These are phyloP conservation scores for Carcharodon carcharias DNA, from an alignment of 2,797 vertebrate genomes.

Conservation along the genomic window DNA sequence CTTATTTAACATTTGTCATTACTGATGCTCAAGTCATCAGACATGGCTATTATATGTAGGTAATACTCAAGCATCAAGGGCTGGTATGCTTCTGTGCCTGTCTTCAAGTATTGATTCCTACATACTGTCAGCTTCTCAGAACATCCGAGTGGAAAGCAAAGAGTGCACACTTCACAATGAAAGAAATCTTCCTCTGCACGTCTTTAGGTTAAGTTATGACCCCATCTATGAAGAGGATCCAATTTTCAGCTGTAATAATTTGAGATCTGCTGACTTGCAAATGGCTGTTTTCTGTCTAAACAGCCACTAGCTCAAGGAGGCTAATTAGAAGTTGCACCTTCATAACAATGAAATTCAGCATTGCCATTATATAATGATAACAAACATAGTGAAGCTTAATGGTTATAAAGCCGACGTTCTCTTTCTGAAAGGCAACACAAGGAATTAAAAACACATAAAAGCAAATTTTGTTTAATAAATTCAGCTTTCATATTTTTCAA, in stretches of 20 bases:
- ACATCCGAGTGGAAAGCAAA: not conserved
- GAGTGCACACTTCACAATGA: not conserved
- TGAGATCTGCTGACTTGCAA: constrained; percentile 1
- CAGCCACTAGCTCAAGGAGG: not conserved
- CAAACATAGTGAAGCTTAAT: not conserved
- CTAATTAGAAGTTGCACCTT: not conserved
- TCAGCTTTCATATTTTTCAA: not conserved
- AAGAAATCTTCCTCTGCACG: not conserved
- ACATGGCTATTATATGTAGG: not conserved
- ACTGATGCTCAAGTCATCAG: not conserved
- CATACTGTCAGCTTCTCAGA: constrained; percentile 12
- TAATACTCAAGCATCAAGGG: not conserved
- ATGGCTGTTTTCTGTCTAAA: not conserved
- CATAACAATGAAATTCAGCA: not conserved
- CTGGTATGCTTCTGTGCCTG: not conserved
- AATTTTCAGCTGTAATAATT: constrained; percentile 15
- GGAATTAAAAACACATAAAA: not conserved
- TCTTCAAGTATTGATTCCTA: not conserved
- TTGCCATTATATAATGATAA: not conserved
- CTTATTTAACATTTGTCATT: not conserved
- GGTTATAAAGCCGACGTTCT: not conserved
- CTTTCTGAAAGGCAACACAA: not conserved
- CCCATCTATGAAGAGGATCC: not conserved
- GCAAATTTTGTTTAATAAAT: not conserved
- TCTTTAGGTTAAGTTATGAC: not conserved